Evolutionary conservation across 2,113 vertebrate genomes (phyloP).

Genomic region (Tylochromis polylepis): DNA sequence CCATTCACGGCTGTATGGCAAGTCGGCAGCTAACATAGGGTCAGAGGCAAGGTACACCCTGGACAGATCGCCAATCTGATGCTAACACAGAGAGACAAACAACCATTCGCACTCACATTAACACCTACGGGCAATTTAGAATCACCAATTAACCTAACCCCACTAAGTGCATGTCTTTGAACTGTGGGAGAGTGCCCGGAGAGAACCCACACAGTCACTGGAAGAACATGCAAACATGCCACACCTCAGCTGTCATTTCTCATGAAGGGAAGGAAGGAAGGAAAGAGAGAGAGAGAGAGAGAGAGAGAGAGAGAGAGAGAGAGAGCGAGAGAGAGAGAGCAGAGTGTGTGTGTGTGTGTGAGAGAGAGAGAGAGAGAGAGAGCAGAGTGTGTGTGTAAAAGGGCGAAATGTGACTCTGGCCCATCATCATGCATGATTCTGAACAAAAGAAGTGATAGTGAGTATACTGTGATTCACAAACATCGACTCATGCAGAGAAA

Average conservation of each 20-base stretch:
- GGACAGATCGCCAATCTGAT: neutral
- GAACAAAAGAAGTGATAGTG: neutral
- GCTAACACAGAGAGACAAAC: neutral
- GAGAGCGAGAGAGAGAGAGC: neutral
- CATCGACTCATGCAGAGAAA: neutral
- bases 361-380: neutral
- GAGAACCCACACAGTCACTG: neutral
- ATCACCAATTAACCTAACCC: neutral
- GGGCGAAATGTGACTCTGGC: neutral
- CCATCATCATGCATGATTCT: neutral
- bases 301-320: neutral
- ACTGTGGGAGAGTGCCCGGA: neutral
- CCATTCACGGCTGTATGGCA: neutral
- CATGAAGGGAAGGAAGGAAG: rapidly evolving
- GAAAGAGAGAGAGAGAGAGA: no score
- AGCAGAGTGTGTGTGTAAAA: rapidly evolving
- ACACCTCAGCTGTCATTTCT: neutral
- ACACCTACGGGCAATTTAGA: neutral
- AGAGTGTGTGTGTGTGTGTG: neutral
- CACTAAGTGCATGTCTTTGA: neutral
- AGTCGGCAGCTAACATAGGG: neutral
- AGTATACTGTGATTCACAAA: neutral
- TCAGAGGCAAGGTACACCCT: neutral
- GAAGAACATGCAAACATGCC: neutral
- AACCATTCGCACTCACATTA: neutral